Base-by-base conservation (phyloP, 2,888 invertebrate species). In the Drosophila subsilvestris region DNA sequence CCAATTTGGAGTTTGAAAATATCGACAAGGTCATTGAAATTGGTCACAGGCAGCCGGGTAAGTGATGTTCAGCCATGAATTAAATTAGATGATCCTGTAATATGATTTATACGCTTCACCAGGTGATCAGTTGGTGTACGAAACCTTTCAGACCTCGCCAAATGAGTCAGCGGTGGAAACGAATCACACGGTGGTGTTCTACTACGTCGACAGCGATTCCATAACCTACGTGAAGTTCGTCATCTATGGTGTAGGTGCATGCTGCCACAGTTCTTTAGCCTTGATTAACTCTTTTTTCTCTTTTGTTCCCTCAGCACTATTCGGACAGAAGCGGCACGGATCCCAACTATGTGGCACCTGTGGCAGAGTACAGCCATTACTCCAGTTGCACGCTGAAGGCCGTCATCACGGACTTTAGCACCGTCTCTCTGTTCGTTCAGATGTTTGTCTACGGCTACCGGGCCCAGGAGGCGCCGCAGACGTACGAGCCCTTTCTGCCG, bases 401-500 rank as follows among this genome's bases (percentile, higher is more conserved):
- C 6, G 74, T 79, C 20, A 80, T 91, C 37, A 86, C 86, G 37
- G 90, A 89, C 66, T 78, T 65, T 14, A 75, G 89, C 32, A 79
- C 82, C 3, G 83, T 61, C 22, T 79, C 76, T 47, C 60, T 91
- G 27, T 90, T 88, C 71, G 91, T 88, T 20, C 82, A 90, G 76
- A 90, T 91, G 86, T 84, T 83, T 55, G 50, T 91, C 49, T 91
- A 90, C 74, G 91, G 91, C n/a, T 91, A 83, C 59, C 65, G 65
- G 32, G 84, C 86, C 8, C 62, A 63, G 9, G 76, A 81, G 17
- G 65, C 71, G 44, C 87, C 90, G 9, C 54, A 70, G 27, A 59
- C 56, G 25, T 91, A 84, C 29, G 75, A 63, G 27, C 79, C 89
- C 22, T 89, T 84, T 56, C 60, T 90, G 74, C 71, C 77, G 49